These are phyloP conservation scores for Griposia aprilina DNA, from an alignment of 2,888 invertebrate species.

Conservation along the genomic window DNA sequence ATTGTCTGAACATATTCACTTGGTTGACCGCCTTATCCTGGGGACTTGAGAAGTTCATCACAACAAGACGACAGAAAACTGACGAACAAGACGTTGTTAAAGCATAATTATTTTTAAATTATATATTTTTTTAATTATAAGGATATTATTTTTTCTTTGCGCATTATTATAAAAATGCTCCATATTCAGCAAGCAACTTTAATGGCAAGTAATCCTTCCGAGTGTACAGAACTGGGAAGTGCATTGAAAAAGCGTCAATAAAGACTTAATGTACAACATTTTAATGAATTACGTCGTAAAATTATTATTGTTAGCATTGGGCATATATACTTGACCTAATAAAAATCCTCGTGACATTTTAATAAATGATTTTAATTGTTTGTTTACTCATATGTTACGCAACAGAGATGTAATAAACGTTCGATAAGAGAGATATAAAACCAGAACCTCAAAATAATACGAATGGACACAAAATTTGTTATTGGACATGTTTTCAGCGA, in stretches of 20 bases:
- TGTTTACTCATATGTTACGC: constrained; percentile 36
- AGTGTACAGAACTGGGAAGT: neutral
- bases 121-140: constrained; percentile 28
- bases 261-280: too few species aligned
- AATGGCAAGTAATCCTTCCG: neutral
- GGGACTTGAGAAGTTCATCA: constrained; percentile 90
- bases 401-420: constrained; percentile 19
- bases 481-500: too few species aligned
- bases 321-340: constrained; percentile 29
- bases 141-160: constrained; percentile 1
- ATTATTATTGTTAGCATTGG: too few species aligned
- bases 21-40: constrained; percentile 92
- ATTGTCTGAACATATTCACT: constrained; percentile 92
- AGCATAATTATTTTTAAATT: constrained; percentile 63
- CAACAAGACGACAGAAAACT: constrained; percentile 72
- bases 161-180: neutral
- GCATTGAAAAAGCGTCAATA: too few species aligned
- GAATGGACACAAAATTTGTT: too few species aligned
- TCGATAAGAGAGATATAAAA: too few species aligned
- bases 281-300: too few species aligned
- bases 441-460: too few species aligned
- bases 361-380: constrained; percentile 27
- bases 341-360: constrained; percentile 20
- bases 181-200: neutral
- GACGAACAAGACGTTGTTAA: constrained; percentile 69